Base-by-base conservation (phyloP, 2,113 vertebrate species). In the Saccopteryx bilineata region DNA sequence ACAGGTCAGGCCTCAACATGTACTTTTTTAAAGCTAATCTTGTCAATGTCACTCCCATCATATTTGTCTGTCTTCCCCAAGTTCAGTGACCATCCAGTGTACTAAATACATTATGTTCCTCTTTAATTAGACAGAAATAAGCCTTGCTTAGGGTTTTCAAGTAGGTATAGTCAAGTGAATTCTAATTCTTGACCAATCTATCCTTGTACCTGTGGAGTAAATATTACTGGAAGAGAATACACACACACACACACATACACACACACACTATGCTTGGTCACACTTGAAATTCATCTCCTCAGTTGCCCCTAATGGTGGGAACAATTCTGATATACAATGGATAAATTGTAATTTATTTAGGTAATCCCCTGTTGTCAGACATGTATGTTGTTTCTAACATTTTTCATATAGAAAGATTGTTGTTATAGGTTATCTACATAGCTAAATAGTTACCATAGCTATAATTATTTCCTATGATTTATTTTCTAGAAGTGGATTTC, bases 301-400 rank as follows among this genome's bases (percentile, higher is more conserved):
- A 84, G 8, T 46, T 80, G 9, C 0, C 68, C 15, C 68, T 69
- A 65, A 26, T 69, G 0, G 5, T 83, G 33, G 7, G 3, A 96
- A 7, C 23, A 65, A 52, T 71, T 87, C 28, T 83, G 10, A 83
- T 23, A 92, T 86, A 63, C 1, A 76, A 19, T 48, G 14, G 1
- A 28, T 93, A 69, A 23, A 81, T 92, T 61, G 52, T n/a, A 69
- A 84, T 66, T 92, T 54, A 94, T 84, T 90, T 80, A 85, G 87
- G 60, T 88, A 90, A 83, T 84, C 1, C 9, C 24, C 5, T 75
- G 46, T 84, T 94, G 5, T 33, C 18, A 69, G 31, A 84, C 13
- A 18, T 90, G 3, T 13, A 54, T 2, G 1, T 75, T 9, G 0
- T 68, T 84, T 92, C 18, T 7, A 88, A 8, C 9, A 54, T 95